A percentile compares a stretch with the other conserved stretches of the same genome.
These are phyloP conservation scores for Drosophila kuntzei DNA, from an alignment of 2,888 invertebrate genomes.

Conservation along the genomic window DNA sequence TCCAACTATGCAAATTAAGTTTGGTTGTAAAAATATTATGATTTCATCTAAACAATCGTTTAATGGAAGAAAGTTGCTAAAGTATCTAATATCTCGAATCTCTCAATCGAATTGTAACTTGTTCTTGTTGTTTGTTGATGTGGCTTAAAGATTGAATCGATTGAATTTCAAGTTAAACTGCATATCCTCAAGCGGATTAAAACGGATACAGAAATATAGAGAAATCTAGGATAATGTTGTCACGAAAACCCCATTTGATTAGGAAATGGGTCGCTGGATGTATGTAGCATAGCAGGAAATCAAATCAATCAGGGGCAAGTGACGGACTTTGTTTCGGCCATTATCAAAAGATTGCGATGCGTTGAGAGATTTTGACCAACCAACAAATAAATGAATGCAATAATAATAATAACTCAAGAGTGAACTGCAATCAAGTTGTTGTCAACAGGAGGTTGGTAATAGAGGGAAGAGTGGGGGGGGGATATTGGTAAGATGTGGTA, in stretches of 20 bases:
- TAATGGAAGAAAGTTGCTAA: conserved; percentile 9
- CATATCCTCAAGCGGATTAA: conserved; percentile 17
- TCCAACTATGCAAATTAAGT: conserved; percentile 2
- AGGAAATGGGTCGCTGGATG: conserved; percentile 44
- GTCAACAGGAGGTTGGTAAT: conserved; percentile 7
- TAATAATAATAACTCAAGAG: conserved; percentile 59
- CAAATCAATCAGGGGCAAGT: conserved; percentile 17
- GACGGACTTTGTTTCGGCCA: conserved; percentile 30
- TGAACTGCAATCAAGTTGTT: conserved; percentile 56
- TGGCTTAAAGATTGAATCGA: conserved; percentile 15
- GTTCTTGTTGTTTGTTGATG: conserved; percentile 3
- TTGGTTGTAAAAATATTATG: not conserved
- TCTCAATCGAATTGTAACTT: not conserved
- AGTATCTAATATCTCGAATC: not conserved
- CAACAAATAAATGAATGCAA: conserved; percentile 48
- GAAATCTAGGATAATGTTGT: conserved; percentile 67
- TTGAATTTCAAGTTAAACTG: conserved; percentile 15
- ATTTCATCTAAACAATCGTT: not conserved
- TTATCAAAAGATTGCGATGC: conserved; percentile 17
- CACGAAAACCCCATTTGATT: conserved; percentile 60
- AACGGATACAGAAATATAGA: conserved; percentile 6
- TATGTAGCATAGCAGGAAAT: conserved; percentile 11
- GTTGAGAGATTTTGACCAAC: conserved; percentile 22
- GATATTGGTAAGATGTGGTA: conserved; percentile 40
- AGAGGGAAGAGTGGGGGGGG: not conserved